A percentile compares a stretch with the other conserved stretches of the same genome.
phyloP scores from a whole-genome alignment of 2,888 invertebrate genomes.

The Lithosia quadra region DNA sequence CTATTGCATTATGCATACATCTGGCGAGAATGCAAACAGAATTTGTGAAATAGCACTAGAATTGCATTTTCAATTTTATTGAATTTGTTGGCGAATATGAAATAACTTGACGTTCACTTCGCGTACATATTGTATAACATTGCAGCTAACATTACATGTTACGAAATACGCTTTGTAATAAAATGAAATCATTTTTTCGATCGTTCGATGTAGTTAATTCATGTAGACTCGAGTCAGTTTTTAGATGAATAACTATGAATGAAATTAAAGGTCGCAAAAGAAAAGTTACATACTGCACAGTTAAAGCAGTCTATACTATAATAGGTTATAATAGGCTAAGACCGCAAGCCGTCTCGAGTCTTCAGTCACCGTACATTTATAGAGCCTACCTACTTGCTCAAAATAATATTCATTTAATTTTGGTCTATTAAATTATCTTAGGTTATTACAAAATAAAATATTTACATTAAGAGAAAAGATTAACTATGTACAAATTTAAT shows the following conservation, averaged over 20 bases:
- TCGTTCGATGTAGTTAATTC: neutral
- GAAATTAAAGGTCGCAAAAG: neutral
- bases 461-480: too few relatives aligned
- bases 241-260: neutral
- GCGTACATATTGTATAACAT: neutral
- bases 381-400: too few relatives aligned
- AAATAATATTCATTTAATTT: too few relatives aligned
- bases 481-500: too few relatives aligned
- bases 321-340: too few relatives aligned
- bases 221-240: neutral
- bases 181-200: neutral
- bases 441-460: too few relatives aligned
- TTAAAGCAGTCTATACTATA: neutral
- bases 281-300: neutral
- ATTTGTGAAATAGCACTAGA: neutral
- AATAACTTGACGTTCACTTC: neutral
- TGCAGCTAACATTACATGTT: neutral
- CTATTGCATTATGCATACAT: conserved; percentile 7
- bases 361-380: too few relatives aligned
- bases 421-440: too few relatives aligned
- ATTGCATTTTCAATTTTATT: conserved; percentile 6
- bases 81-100: conserved; percentile 8
- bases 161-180: neutral
- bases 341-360: too few relatives aligned
- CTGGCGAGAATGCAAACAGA: neutral